phyloP scores from a whole-genome alignment of 2,888 invertebrate genomes.

The Griposia aprilina region DNA sequence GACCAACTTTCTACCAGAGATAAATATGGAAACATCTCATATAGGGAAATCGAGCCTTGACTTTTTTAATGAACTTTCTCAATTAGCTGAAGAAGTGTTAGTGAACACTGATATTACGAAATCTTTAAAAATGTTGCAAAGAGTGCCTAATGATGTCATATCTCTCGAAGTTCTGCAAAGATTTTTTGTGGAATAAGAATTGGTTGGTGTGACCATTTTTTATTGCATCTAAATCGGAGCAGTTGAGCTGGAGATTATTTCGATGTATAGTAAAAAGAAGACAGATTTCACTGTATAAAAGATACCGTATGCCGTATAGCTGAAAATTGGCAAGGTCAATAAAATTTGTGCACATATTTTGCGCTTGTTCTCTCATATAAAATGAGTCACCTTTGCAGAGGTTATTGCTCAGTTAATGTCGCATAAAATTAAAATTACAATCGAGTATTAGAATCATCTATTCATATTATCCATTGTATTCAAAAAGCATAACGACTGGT shows the following conservation, averaged over 20 bases:
- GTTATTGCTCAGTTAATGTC: constrained; percentile 68
- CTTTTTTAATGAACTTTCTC: constrained; percentile 33
- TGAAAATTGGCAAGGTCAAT: constrained; percentile 77
- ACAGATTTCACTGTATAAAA: constrained; percentile 22
- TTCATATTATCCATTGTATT: constrained; percentile 63
- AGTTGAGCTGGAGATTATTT: constrained; percentile 24
- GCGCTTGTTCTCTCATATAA: constrained; percentile 58
- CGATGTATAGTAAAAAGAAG: constrained; percentile 19
- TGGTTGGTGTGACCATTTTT: constrained; percentile 37
- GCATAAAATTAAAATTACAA: constrained; percentile 68
- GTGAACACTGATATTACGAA: constrained; percentile 27
- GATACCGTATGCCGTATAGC: constrained; percentile 38
- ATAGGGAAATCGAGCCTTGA: constrained; percentile 32
- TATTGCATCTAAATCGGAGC: constrained; percentile 22
- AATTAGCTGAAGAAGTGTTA: constrained; percentile 31
- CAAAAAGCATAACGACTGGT: constrained; percentile 46
- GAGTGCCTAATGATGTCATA: constrained; percentile 37
- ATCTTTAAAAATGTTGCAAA: neutral
- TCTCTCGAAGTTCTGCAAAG: constrained; percentile 14
- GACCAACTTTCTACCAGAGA: constrained; percentile 70
- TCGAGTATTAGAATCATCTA: constrained; percentile 59
- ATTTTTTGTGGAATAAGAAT: constrained; percentile 25
- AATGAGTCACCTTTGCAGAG: constrained; percentile 68
- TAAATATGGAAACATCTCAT: constrained; percentile 54
- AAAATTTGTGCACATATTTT: constrained; percentile 73